Evolutionary conservation across 2,113 vertebrate genomes (phyloP), one percentile per base, ranked within the genome.

Genomic region (Girardinichthys multiradiatus): DNA sequence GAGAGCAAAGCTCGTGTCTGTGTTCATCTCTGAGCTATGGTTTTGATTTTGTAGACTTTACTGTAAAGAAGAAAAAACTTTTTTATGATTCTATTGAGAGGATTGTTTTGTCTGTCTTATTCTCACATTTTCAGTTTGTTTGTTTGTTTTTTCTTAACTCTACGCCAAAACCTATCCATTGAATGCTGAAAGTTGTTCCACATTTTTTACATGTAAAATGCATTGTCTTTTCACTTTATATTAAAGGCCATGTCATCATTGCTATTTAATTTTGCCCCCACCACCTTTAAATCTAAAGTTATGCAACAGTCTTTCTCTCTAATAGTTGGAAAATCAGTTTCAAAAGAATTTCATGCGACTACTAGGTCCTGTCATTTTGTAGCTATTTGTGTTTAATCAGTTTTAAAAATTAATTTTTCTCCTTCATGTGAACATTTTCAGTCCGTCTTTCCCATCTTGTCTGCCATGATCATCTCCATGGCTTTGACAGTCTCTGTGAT

Each of bases 11-110:
- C 81, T 91, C 61, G 42, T 83, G 70, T 89, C 74, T 82, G 74
- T 79, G 82, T 89, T 88, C 66, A 86, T 86, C 86, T 86, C 75
- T 73, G 81, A 82, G 73, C 83, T 87, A 85, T 80, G 87, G 70
- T 86, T 91, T 91, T 86, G 80, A 81, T 90, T 93, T 92, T 92
- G 85, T 92, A 92, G 87, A 91, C 89, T 90, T 91, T 89, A 89
- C 89, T 92, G 90, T 92, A 93, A 90, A 91, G 83, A 90, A 74
- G 72, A 86, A 76, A 86, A 75, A 73, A 81, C 28, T 87, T 90
- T 92, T 89, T 88, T 90, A 91, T 89, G 90, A 90, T 89, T 86
- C 86, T 88, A 81, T 89, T 69, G 74, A 90, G 83, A 82, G 80
- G 81, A 86, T 87, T 87, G 83, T 83, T 89, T 86, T 31, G 64